Base-by-base conservation (phyloP, 2,888 invertebrate genomes). In the Acanthopleura granulata region DNA sequence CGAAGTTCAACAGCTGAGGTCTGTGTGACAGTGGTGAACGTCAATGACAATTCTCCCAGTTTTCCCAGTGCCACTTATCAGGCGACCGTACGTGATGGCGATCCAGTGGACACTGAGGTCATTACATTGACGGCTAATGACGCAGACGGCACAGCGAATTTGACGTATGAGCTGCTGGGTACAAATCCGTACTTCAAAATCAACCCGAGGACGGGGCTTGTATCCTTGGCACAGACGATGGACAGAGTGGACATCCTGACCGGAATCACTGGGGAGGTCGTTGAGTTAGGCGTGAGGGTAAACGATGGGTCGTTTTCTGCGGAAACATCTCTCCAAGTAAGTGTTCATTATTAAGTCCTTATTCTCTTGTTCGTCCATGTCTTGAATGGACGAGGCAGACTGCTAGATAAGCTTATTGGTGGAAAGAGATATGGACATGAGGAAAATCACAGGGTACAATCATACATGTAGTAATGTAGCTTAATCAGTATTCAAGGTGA, bases 1-100 rank as follows among this genome's bases (percentile, higher is more conserved):
- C 66, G 66, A 22, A 66, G 66, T 27, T 27, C 22, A 18, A 66
- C 66, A 22, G 29, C 66, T 16, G 66, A 27, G 16, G 66, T 66
- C 29, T 66, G 66, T 66, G 29, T 66, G 15, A 66, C 18, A 6
- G 66, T 66, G 22, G 25, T 16, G 3, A 66, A 66, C 25, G 66
- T 27, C 25, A 66, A 66, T 27, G 66, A 66, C 29, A 66, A 66
- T 14, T 6, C 18, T 16, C 66, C 66, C 18, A 66, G 16, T 6
- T 66, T 66, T 66, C 12, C 12, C 6, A 15, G 29, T 22, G 1
- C 66, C 22, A 27, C 66, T 25, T 66, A 66, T 66, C 22, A 66
- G 16, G 66, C 66, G 22, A 27, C 66, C 3, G 25, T 66, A 6
- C 22, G 27, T 16, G 66, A 66, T 27, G 66, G 66, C 6, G 22